Evolutionary conservation across 1,140 invertebrate genomes (phyloP), one percentile per base, ranked within the genome.

Genomic region (Drosophila dunni): DNA sequence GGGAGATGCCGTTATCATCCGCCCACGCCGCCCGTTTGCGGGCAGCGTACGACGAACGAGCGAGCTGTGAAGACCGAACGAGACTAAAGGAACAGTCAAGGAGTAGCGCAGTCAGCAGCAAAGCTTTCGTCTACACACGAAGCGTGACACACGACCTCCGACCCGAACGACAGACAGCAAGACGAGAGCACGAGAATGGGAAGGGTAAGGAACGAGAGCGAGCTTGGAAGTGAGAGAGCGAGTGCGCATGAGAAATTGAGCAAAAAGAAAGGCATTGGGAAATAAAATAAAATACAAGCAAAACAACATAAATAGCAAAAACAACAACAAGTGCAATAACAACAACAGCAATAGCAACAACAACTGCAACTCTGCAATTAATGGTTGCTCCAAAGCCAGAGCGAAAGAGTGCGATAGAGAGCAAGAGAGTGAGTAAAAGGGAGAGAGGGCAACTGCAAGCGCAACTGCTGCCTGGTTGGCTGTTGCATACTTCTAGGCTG

Each of bases 261-360:
- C 48, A 56, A 64, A 64, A 70, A 57, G 68, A 53, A 64, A 48
- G 61, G 66, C 62, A 76, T 78, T 78, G 67, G 71, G 84, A 65
- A 80, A 89, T 90, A 89, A 81, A 89, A 89, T 89, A 89, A 89
- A 89, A 89, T 89, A 90, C 80, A 89, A 85, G 85, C 85, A 89
- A 89, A 89, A 90, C 75, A 90, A 84, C 78, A 85, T 79, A 75
- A 85, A 81, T 77, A 79, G 65, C 78, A 84, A 80, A 77, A 85
- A 61, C 78, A 83, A 48, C 70, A 75, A 44, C 62, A 73, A 33
- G 51, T 70, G 57, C 61, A 63, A 67, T 68, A 86, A 63, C 29
- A 56, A 46, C 42, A 65, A 58, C 66, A 73, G 46, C 50, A 67
- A 40, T 44, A 71, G 61, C 20, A 89, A 58, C 45, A 45, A 54